Percentiles rank a stretch among this genome's conserved stretches.
These are phyloP conservation scores for Nomada fabriciana DNA, from an alignment of 2,888 invertebrate species.

Conservation along the genomic window DNA sequence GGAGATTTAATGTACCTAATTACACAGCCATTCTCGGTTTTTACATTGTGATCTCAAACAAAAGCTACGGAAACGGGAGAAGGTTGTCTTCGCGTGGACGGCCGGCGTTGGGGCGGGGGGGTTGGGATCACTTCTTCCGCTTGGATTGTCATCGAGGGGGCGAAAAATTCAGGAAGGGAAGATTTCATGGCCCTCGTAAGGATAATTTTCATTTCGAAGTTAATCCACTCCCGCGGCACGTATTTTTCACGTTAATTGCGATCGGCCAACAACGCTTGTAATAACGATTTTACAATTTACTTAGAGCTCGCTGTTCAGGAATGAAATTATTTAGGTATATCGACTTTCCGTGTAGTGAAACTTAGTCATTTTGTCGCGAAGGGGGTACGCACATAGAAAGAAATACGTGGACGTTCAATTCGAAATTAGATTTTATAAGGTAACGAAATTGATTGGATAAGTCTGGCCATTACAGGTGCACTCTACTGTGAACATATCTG, in stretches of 20 bases:
- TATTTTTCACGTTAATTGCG: constrained; percentile 37
- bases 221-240: constrained; percentile 48
- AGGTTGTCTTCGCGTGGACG: constrained; percentile 57
- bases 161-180: constrained; percentile 55
- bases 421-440: no score
- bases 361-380: no score
- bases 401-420: no score
- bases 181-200: constrained; percentile 52
- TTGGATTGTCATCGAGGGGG: constrained; percentile 78
- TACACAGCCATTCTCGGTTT: constrained; percentile 73
- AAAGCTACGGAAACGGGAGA: constrained; percentile 62
- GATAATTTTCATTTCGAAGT: constrained; percentile 53
- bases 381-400: no score
- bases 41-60: constrained; percentile 76
- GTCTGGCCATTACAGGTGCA: no score
- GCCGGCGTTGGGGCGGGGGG: constrained; percentile 55
- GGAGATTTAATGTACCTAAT: constrained; percentile 58
- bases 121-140: constrained; percentile 79
- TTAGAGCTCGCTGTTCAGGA: not conserved
- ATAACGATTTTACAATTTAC: constrained; percentile 24
- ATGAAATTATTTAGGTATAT: not conserved
- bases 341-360: no score
- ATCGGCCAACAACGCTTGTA: not conserved
- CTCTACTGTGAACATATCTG: no score
- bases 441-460: no score